phyloP scores from a whole-genome alignment of 2,797 vertebrate genomes.

The Zenarchopterus dispar region DNA sequence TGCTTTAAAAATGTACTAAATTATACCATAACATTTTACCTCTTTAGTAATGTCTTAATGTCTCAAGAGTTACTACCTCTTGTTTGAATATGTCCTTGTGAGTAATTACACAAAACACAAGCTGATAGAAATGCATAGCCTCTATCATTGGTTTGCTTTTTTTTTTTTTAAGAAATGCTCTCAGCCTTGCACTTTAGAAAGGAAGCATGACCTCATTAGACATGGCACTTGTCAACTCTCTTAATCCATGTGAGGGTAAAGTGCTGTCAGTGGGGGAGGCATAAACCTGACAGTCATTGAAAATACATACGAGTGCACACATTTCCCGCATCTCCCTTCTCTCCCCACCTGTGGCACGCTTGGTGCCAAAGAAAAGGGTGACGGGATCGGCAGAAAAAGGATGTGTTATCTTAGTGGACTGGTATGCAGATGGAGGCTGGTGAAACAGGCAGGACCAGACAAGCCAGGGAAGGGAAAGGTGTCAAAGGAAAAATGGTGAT shows the following conservation, averaged over 20 bases:
- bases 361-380: conserved; percentile 63
- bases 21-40: too few species aligned
- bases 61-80: conserved; percentile 4
- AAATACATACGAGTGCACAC: conserved; percentile 46
- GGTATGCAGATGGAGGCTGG: conserved; percentile 69
- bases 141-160: too few species aligned
- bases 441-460: conserved; percentile 74
- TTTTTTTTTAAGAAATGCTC: not conserved
- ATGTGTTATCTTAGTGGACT: conserved; percentile 68
- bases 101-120: too few species aligned
- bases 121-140: too few species aligned
- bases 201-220: conserved; percentile 30
- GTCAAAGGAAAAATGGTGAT: conserved; percentile 60
- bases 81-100: too few species aligned
- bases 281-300: conserved; percentile 22
- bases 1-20: too few species aligned
- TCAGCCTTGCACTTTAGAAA: not conserved
- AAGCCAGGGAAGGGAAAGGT: conserved; percentile 66
- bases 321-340: conserved; percentile 42
- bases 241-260: conserved; percentile 33
- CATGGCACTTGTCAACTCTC: conserved; percentile 14
- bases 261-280: conserved; percentile 36
- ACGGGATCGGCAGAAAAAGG: conserved; percentile 28
- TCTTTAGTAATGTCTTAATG: not conserved
- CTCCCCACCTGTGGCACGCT: conserved; percentile 65